These are phyloP conservation scores for Bubalus kerabau DNA, from an alignment of 2,113 vertebrate species.

Conservation along the genomic window DNA sequence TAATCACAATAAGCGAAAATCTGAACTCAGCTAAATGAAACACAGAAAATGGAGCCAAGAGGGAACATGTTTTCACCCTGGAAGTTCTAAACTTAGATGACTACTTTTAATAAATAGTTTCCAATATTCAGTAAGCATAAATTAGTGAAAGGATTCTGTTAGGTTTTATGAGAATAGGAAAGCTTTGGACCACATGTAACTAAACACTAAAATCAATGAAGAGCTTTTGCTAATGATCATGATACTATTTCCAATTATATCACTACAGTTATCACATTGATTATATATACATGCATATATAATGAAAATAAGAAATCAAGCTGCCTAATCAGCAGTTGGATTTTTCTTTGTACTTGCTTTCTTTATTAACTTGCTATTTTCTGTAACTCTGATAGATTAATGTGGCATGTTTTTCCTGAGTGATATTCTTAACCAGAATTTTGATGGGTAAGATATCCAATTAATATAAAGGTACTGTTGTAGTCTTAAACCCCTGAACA, in stretches of 20 bases:
- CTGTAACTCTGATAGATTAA: not conserved
- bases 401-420: not conserved
- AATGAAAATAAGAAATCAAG: conserved; percentile 16
- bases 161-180: not conserved
- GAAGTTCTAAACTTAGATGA: not conserved
- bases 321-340: conserved; percentile 5
- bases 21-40: not conserved
- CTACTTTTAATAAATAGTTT: not conserved
- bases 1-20: conserved; percentile 16
- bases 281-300: not conserved
- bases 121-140: not conserved
- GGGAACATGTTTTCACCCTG: not conserved
- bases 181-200: not conserved
- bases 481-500: not conserved
- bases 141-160: not conserved
- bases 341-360: conserved; percentile 26
- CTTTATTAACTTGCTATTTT: not conserved
- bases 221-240: not conserved
- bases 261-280: not conserved
- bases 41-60: not conserved
- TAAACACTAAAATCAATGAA: not conserved
- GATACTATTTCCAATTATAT: conserved; percentile 8
- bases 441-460: not conserved
- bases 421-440: not conserved
- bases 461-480: not conserved